These are phyloP conservation scores for Drusus annulatus DNA, from an alignment of 1,140 invertebrate genomes.

Conservation along the genomic window DNA sequence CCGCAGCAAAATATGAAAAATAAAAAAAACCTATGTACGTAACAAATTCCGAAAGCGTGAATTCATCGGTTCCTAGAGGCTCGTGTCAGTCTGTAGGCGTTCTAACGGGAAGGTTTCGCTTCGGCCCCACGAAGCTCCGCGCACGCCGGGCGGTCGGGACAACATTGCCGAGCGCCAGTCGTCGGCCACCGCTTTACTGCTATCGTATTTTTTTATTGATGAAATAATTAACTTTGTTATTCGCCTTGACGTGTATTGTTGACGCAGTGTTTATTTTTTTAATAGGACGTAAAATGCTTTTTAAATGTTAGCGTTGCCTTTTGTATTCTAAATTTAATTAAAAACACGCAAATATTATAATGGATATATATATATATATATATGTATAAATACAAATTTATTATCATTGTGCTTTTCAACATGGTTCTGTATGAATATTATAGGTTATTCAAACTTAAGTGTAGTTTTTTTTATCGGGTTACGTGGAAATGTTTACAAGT, in stretches of 20 bases:
- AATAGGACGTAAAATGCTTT: slow-evolving; percentile 16
- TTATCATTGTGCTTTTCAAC: background rate
- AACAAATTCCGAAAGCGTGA: too few species aligned
- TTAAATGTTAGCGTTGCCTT: slow-evolving; percentile 2
- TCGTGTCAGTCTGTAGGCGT: too few species aligned
- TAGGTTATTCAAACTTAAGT: background rate
- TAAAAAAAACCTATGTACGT: too few species aligned
- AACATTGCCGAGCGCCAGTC: too few species aligned
- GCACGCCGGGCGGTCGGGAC: too few species aligned
- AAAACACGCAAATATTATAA: background rate
- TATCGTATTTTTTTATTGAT: slow-evolving; percentile 14
- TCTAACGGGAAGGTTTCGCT: too few species aligned
- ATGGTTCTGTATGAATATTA: slow-evolving; percentile 1
- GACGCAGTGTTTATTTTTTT: slow-evolving; percentile 11
- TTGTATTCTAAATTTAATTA: slow-evolving; percentile 20
- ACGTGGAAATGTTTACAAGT: too few species aligned
- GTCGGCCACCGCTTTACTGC: background rate
- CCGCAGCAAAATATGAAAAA: too few species aligned
- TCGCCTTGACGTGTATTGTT: slow-evolving; percentile 14
- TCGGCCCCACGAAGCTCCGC: too few species aligned
- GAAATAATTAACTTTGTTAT: slow-evolving; percentile 3
- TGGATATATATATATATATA: background rate
- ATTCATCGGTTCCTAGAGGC: too few species aligned
- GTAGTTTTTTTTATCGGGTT: too few species aligned
- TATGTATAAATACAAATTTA: too few species aligned